Evolutionary conservation across 2,113 vertebrate species (phyloP).

Genomic region (Thalassoma bifasciatum): DNA sequence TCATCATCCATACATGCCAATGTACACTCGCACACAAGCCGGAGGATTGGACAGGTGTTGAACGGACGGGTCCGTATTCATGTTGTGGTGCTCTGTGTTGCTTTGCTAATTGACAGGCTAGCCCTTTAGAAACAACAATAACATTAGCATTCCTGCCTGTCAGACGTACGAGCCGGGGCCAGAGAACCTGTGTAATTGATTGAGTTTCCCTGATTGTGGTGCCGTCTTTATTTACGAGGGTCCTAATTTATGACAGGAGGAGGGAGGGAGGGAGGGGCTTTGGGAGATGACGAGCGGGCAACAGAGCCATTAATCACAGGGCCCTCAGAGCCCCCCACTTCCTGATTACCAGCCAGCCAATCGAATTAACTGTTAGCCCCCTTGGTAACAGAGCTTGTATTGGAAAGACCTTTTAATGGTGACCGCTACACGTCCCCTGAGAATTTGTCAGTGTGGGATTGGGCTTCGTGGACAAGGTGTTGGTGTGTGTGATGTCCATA

Average conservation of each 20-base stretch:
- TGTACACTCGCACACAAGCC: slow-evolving; percentile 27
- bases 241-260: slow-evolving; percentile 95
- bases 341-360: slow-evolving; percentile 96
- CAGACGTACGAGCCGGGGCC: slow-evolving; percentile 84
- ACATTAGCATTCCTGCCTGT: slow-evolving; percentile 86
- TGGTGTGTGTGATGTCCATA: slow-evolving; percentile 78
- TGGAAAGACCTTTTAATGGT: slow-evolving; percentile 98
- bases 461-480: slow-evolving; percentile 80
- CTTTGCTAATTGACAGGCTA: slow-evolving; percentile 83
- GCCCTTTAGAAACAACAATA: slow-evolving; percentile 88
- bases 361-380: slow-evolving; percentile 96
- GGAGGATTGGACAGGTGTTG: slow-evolving; percentile 78
- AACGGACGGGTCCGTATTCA: slow-evolving; percentile 78
- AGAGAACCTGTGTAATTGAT: slow-evolving; percentile 90
- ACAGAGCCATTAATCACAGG: slow-evolving; percentile 94
- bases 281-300: slow-evolving; percentile 87
- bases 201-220: slow-evolving; percentile 95
- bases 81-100: slow-evolving; percentile 70
- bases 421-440: slow-evolving; percentile 89
- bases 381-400: slow-evolving; percentile 91
- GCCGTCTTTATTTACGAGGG: slow-evolving; percentile 97
- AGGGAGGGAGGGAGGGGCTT: slow-evolving; percentile 88
- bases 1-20: slow-evolving; percentile 12
- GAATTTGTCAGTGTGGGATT: slow-evolving; percentile 72
- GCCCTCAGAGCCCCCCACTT: slow-evolving; percentile 85